Base-by-base conservation (phyloP, 1,140 invertebrate genomes). In the Sycobia sp. region DNA sequence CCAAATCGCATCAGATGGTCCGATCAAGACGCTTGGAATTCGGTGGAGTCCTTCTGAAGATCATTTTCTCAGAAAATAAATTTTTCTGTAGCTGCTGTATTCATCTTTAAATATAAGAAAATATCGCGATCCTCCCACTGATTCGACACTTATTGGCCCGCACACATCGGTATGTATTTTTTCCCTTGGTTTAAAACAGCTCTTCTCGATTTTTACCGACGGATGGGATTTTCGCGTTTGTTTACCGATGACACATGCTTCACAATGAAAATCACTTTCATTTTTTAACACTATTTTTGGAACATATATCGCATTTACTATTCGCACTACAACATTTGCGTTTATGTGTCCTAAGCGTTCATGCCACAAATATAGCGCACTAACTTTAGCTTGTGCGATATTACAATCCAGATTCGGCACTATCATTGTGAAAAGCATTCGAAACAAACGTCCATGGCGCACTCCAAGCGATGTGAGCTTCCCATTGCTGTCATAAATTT, bases 101-200 rank as follows among this genome's bases (percentile, higher is more conserved):
- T n/a, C n/a, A n/a, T n/a, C n/a, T n/a, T n/a, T n/a, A n/a, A 60
- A 76, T 68, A 70, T 41, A 47, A 69, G 53, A 66, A 68, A 72
- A 71, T 49, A 58, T 22, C 25, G 36, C 13, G 44, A 11, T 0
- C 43, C 56, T 14, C 25, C 2, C 16, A 29, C 16, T 4, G 56
- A 58, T 32, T 43, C 27, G 3, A 49, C 25, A 14, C 9, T 58
- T 3, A 58, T 34, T 13, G 54, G 13, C n/a, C n/a, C n/a, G n/a
- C n/a, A n/a, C n/a, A n/a, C n/a, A n/a, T n/a, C n/a, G n/a, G n/a
- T n/a, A n/a, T 47, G 56, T 2, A 61, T 61, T 22, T 54, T 54
- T 29, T 54, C 51, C 10, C 51, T 23, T 1, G 36, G 20, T 8
- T 54, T 27, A 9, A 25, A 54, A 14, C 0, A 14, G 3, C 14